Evolutionary conservation across 2,113 vertebrate genomes (phyloP).

Genomic region (Mus spicilegus): DNA sequence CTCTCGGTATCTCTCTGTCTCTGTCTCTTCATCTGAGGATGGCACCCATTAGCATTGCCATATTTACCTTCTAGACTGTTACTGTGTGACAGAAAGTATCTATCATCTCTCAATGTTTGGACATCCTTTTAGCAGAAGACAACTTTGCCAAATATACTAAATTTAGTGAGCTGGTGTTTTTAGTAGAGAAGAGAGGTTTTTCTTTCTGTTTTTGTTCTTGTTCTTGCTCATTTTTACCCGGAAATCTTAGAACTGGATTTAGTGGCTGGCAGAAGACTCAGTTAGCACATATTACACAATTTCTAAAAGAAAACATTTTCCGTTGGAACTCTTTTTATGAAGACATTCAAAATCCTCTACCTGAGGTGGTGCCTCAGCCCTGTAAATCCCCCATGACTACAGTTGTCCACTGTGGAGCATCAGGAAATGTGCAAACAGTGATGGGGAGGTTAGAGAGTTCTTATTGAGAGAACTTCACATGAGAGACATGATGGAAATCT

Average conservation of each 20-base stretch:
- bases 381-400: not conserved
- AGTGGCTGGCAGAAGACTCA: conserved; percentile 84
- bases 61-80: conserved; percentile 62
- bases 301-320: conserved; percentile 73
- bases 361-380: conserved; percentile 46
- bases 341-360: conserved; percentile 70
- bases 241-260: conserved; percentile 79
- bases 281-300: conserved; percentile 81
- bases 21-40: not conserved
- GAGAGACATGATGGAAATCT: conserved; percentile 68
- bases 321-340: conserved; percentile 64
- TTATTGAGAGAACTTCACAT: conserved; percentile 89
- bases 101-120: conserved; percentile 35
- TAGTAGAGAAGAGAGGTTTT: conserved; percentile 82
- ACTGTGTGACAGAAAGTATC: conserved; percentile 37
- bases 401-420: conserved; percentile 28
- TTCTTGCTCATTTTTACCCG: not conserved
- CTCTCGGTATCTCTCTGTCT: too few relatives aligned
- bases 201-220: conserved; percentile 33
- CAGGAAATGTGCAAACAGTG: conserved; percentile 11
- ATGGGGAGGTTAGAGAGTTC: not conserved
- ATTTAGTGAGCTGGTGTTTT: conserved; percentile 76
- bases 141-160: conserved; percentile 75
- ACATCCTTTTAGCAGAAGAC: conserved; percentile 63
- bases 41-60: conserved; percentile 70